Evolutionary conservation across 35 echinoderm and acorn worm species (phyloP).

Genomic region (Patiria miniata): DNA sequence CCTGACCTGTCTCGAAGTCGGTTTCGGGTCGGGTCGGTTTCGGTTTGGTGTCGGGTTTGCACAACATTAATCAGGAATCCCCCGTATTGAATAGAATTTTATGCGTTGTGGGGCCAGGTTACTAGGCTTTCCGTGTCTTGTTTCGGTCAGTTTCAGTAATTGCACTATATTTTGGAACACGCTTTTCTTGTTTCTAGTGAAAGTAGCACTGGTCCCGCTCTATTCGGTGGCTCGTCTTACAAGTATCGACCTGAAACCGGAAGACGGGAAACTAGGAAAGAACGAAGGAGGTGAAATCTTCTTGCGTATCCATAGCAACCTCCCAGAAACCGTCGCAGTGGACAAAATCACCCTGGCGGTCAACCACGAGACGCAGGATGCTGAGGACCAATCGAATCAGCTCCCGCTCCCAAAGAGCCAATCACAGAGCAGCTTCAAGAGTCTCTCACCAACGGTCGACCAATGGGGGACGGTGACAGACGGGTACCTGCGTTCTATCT

Average conservation of each 20-base stretch:
- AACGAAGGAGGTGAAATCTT: constrained; percentile 52
- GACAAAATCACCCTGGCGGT: constrained; percentile 41
- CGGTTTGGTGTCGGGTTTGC: no score
- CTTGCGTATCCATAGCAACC: constrained; percentile 50
- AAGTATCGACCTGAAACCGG: constrained; percentile 9
- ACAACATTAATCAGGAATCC: no score
- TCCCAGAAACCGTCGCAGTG: constrained; percentile 65
- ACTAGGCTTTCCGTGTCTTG: no score
- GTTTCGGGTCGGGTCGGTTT: no score
- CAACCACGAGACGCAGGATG: constrained; percentile 34
- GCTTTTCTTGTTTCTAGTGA: background rate
- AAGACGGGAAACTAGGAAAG: constrained; percentile 42
- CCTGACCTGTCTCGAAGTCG: no score
- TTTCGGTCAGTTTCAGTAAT: no score
- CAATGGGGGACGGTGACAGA: constrained; percentile 21
- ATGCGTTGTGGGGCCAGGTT: no score
- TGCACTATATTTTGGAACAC: no score
- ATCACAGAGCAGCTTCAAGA: constrained; percentile 58
- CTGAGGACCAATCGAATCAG: constrained; percentile 22
- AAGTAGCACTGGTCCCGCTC: constrained; percentile 21
- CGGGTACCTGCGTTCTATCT: background rate
- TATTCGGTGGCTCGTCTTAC: constrained; percentile 7
- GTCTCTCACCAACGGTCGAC: constrained; percentile 39
- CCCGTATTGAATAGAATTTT: no score
- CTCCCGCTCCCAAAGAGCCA: constrained; percentile 52